A percentile compares a stretch with the other conserved stretches of the same genome.
Evolutionary conservation across 2,113 vertebrate species (phyloP).

Genomic region (Colaptes auratus): DNA sequence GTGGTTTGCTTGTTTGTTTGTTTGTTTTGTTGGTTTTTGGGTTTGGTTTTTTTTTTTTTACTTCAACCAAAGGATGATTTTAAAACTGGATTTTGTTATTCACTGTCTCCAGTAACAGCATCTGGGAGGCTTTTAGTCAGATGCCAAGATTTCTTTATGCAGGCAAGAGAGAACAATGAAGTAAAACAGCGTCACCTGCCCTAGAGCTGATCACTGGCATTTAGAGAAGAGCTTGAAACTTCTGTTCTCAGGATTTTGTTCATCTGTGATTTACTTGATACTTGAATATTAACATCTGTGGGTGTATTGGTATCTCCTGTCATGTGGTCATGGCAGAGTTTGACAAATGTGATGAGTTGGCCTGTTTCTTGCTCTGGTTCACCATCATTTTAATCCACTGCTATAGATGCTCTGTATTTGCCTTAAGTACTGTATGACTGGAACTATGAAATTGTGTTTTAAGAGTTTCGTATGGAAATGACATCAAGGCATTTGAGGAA

Average conservation of each 20-base stretch:
- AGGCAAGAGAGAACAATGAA: neutral
- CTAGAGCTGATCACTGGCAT: neutral
- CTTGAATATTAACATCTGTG: neutral
- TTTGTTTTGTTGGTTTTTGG: no score
- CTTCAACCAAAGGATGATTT: neutral
- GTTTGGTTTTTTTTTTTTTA: neutral
- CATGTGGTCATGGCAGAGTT: rapidly evolving
- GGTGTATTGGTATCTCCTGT: neutral
- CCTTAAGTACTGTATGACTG: neutral
- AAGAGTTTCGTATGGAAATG: neutral
- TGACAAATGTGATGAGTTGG: neutral
- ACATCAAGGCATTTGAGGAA: neutral
- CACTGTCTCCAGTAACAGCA: neutral
- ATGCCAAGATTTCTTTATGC: neutral
- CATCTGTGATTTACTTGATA: neutral
- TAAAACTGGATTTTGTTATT: neutral
- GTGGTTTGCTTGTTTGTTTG: no score
- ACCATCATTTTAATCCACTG: neutral
- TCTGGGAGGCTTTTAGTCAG: neutral
- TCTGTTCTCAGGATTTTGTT: neutral
- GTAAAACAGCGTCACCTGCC: neutral
- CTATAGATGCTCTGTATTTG: neutral
- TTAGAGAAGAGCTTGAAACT: neutral
- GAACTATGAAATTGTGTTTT: neutral
- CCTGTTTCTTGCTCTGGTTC: neutral